A percentile compares a stretch with the other conserved stretches of the same genome.
Evolutionary conservation across 1,140 invertebrate species (phyloP).

Genomic region (Aphelinus certus): DNA sequence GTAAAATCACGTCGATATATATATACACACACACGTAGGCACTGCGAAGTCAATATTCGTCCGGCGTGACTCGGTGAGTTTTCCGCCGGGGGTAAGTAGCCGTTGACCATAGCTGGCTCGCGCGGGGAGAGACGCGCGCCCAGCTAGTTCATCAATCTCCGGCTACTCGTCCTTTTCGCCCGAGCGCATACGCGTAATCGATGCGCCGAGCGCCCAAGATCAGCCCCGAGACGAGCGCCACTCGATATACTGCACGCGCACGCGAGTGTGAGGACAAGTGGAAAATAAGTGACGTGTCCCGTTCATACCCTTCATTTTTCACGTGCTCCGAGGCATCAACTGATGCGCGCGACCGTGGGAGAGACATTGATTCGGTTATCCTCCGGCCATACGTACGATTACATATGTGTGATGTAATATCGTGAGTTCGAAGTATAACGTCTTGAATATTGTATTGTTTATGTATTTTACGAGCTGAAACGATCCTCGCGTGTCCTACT

Average conservation of each 20-base stretch:
- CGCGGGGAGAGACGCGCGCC: background rate
- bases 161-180: background rate
- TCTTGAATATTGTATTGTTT: no score
- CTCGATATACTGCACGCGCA: background rate
- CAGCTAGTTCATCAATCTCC: constrained; percentile 35
- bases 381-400: no score
- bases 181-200: constrained; percentile 20
- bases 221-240: background rate
- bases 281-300: constrained; percentile 10
- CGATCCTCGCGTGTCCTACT: no score
- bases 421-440: no score
- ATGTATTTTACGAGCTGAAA: no score
- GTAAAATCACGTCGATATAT: constrained; percentile 20
- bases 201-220: background rate
- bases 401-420: no score
- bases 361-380: no score
- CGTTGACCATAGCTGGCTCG: no score
- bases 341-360: no score
- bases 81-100: background rate
- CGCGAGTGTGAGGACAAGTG: constrained; percentile 22
- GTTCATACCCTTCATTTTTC: constrained; percentile 1
- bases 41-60: background rate
- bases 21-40: no score
- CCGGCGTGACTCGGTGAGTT: constrained; percentile 3
- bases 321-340: background rate